A percentile compares a stretch with the other conserved stretches of the same genome.
These are phyloP conservation scores for Leptocoma aspasia DNA, from an alignment of 2,113 vertebrate genomes.

Conservation along the genomic window DNA sequence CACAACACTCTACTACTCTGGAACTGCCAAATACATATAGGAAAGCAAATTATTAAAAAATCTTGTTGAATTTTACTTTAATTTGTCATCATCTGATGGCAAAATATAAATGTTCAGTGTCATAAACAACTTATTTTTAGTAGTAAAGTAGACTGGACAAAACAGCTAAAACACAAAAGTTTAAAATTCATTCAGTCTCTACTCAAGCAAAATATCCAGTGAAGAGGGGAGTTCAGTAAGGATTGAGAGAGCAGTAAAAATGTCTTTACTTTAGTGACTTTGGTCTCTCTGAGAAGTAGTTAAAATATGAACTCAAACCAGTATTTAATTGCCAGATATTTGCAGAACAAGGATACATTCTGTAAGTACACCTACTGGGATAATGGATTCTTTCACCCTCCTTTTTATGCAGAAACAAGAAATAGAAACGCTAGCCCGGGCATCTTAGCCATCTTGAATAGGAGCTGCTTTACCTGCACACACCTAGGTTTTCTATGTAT, in stretches of 20 bases:
- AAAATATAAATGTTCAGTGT: neutral
- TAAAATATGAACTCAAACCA: neutral
- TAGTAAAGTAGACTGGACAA: neutral
- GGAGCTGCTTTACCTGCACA: neutral
- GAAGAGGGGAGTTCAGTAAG: neutral
- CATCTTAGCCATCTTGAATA: neutral
- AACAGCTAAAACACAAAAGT: neutral
- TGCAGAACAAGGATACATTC: neutral
- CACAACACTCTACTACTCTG: neutral
- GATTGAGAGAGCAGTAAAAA: neutral
- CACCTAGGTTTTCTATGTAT: neutral
- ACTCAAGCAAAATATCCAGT: neutral
- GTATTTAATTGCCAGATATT: neutral
- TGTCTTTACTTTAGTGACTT: neutral
- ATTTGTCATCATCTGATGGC: neutral
- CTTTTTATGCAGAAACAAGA: neutral
- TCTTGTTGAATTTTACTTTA: neutral
- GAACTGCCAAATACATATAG: neutral
- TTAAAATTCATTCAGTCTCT: neutral
- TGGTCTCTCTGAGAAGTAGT: neutral
- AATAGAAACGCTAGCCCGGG: neutral
- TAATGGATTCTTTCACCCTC: neutral
- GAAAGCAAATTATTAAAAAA: neutral
- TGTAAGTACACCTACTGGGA: neutral
- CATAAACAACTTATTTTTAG: neutral